Base-by-base conservation (phyloP, 2,113 vertebrate genomes). In the Nanger granti region DNA sequence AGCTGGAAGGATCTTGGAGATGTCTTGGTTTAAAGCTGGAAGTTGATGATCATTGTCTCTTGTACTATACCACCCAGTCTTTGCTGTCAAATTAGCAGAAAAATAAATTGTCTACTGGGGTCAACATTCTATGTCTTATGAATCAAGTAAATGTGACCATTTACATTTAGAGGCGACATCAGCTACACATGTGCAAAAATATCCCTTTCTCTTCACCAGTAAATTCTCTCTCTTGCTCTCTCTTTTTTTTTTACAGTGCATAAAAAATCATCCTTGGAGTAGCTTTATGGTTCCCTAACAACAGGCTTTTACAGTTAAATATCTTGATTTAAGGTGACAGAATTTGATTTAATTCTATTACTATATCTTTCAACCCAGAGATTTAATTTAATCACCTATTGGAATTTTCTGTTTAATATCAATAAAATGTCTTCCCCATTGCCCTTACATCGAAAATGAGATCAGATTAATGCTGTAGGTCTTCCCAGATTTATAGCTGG, bases 401-500 rank as follows among this genome's bases (percentile, higher is more conserved):
- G 9, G 47, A 79, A 85, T n/a, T 93, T 88, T 87, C 47, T 52
- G 12, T 66, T 91, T 94, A 89, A 95, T 82, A 60, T 54, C 66
- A 97, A 89, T 95, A 89, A 95, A 87, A 79, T 47, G 11, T 47
- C 37, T 17, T 29, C 90, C 28, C 3, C 34, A 31, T 54, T 55
- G 94, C 49, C 93, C 59, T 96, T 49, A 60, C 41, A 69, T 37
- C 47, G 73, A 85, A 20, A 94, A 96, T 41, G 8, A 90, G 22
- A 14, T 55, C 49, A 60, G n/a, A 90, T 94, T 91, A 80, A 85
- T 96, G 92, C 66, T 54, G 11, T 6, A 7, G 76, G 44, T 92
- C 57, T 89, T 62, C 41, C n/a, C 87, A 89, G 83, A 94, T 95
- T 97, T 94, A 89, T 31, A 29, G 84, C 69, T 82, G 11, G 14